A percentile compares a stretch with the other conserved stretches of the same genome.
Conservation (phyloP, 1,140 invertebrate genomes). For the Eriosoma lanigerum region DNA sequence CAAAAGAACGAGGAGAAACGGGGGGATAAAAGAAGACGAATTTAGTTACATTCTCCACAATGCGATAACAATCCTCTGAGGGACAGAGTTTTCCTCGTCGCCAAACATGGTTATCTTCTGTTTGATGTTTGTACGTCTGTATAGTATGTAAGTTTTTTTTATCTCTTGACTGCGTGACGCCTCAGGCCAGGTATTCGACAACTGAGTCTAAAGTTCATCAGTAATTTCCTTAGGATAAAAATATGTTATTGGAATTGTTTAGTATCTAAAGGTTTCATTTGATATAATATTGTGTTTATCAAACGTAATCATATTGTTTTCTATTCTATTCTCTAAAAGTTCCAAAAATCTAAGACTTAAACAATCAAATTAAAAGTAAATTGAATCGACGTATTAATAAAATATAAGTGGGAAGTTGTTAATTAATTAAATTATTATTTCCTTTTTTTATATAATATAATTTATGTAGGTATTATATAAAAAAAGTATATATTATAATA, state of each 20-base stretch:
- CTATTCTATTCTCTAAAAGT: too few relatives aligned
- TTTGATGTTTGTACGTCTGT: slow-evolving; percentile 42
- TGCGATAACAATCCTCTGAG: slow-evolving; percentile 49
- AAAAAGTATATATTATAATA: too few relatives aligned
- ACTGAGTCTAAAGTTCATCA: not conserved
- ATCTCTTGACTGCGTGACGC: slow-evolving; percentile 16
- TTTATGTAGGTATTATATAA: too few relatives aligned
- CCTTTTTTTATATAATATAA: too few relatives aligned
- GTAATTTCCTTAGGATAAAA: not conserved
- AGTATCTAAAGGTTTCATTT: not conserved
- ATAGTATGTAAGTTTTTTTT: slow-evolving; percentile 39
- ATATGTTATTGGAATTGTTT: not conserved
- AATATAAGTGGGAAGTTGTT: too few relatives aligned
- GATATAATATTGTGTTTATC: slow-evolving; percentile 9
- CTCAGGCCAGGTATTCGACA: not conserved
- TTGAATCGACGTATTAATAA: too few relatives aligned
- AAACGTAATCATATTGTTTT: too few relatives aligned
- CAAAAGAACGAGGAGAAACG: slow-evolving; percentile 8
- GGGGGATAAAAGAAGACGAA: slow-evolving; percentile 31
- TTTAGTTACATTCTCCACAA: slow-evolving; percentile 50
- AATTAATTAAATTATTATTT: too few relatives aligned
- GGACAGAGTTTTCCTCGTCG: slow-evolving; percentile 45
- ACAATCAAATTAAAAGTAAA: too few relatives aligned
- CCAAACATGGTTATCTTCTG: slow-evolving; percentile 49
- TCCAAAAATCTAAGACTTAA: too few relatives aligned